Base-by-base conservation (phyloP, 2,113 vertebrate genomes). In the Microcebus murinus region DNA sequence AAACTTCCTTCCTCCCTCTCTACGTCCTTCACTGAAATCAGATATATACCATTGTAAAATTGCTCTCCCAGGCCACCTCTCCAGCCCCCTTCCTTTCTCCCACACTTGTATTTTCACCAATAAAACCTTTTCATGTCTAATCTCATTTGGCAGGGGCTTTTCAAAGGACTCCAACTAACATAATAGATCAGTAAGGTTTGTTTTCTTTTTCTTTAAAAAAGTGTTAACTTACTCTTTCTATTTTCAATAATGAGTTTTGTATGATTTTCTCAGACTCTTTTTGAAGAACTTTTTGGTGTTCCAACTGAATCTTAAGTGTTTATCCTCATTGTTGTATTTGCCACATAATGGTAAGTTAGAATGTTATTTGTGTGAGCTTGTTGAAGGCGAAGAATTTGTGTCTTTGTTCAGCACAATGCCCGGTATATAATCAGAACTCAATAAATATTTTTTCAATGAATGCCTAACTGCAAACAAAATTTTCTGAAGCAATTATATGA, bases 401-500 rank as follows among this genome's bases (percentile, higher is more conserved):
- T 18, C 48, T 85, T 81, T 85, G 48, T 29, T 94, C 15, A 52
- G 5, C 3, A 18, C 7, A 83, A 71, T 48, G 20, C 10, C 27
- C 39, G 25, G 2, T 81, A 7, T 68, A 71, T 34, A 81, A 63
- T 2, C 36, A 3, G 1, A 91, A 39, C 12, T 76, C 29, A 61
- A 25, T 36, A 95, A 52, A 31, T 31, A 12, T 17, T 45, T 83
- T 95, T 91, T 48, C 39, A 81, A 6, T n/a, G 17, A 84, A 74
- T 48, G 1, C 0, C 27, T 14, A 9, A 45, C 18, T 86, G 48
- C 36, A 91, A 95, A 39, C 0, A 63, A 67, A 59, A 82, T 52
- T 68, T 55, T 94, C 76, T 67, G 9, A 92, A 92, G 45, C 31
- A 90, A 36, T 61, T 42, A 65, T 34, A n/a, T 80, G 48, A 93